Evolutionary conservation across 2,113 vertebrate genomes (phyloP).

Genomic region (Trematocara nigrifrons): DNA sequence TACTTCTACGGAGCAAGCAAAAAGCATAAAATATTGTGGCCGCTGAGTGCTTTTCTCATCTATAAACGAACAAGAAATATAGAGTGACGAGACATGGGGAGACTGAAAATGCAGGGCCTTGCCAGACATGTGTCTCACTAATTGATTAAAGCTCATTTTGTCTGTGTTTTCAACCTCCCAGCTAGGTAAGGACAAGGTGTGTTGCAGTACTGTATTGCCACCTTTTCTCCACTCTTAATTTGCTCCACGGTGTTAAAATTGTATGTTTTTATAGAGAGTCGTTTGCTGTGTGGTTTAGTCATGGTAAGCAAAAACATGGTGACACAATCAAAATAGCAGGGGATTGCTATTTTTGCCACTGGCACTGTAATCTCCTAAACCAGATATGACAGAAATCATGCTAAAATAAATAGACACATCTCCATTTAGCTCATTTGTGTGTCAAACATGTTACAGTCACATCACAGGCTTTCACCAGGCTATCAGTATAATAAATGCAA

Average conservation of each 20-base stretch:
- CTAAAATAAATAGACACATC: background rate
- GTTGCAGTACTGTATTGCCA: background rate
- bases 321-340: background rate
- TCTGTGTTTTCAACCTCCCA: slow-evolving; percentile 5
- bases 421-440: background rate
- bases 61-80: slow-evolving; percentile 41
- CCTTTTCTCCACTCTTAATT: slow-evolving; percentile 16
- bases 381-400: slow-evolving; percentile 2
- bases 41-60: slow-evolving; percentile 28
- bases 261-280: background rate
- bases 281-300: background rate
- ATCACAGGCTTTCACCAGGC: background rate
- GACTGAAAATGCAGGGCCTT: slow-evolving; percentile 19
- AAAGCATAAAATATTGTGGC: slow-evolving; percentile 46
- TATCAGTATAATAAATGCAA: slow-evolving; percentile 2
- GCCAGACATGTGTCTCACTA: slow-evolving; percentile 43
- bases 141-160: slow-evolving; percentile 49
- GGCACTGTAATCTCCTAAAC: background rate
- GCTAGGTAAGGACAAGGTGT: slow-evolving; percentile 11
- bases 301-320: background rate
- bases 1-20: background rate
- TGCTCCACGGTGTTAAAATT: background rate
- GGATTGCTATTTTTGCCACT: background rate
- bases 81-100: background rate
- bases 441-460: background rate